Base-by-base conservation (phyloP, 2,113 vertebrate species). In the Seriola quinqueradiata region DNA sequence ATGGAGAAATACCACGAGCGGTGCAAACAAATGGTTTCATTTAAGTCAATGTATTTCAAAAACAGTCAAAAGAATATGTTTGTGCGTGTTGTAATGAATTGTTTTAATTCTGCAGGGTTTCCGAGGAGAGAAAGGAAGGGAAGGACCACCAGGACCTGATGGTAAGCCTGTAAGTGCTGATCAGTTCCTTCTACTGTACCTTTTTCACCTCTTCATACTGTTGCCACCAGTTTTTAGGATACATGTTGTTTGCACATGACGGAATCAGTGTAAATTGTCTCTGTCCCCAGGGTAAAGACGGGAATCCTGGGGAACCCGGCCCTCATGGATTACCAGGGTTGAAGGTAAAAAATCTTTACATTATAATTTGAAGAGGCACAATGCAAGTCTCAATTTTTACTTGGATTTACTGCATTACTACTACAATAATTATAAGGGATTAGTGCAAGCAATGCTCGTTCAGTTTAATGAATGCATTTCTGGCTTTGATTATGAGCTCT, bases 81-180 rank as follows among this genome's bases (percentile, higher is more conserved):
- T 36, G 4, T 55, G 5, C 25, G 14, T 50, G 7, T 54, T 14
- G 0, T 73, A 19, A 69, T 38, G 3, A 4, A n/a, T 2, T 80
- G 28, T 46, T 73, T 74, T 83, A 16, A 40, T 78, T 36, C 23
- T 9, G 1, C 75, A 96, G 95, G 95, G 95, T 48, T 85, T 79
- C 40, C 83, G 84, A 68, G 95, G 95, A 8, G 93, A 96, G 55
- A 93, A 86, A 28, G 96, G 96, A 52, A 70, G 75, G 40, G 70
- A 82, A 5, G 95, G 96, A 17, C 88, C 86, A 34, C 90, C 92
- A 23, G 96, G 95, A 59, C 91, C 82, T 73, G 93, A 93, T 44
- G 95, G 95, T 57, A 94, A 93, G 82, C 80, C 90, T 91, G 96
- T 96, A 93, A 95, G 95, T 95, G 70, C 23, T 66, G 7, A 77